These are phyloP conservation scores for Leptarthrus brevirostris DNA, from an alignment of 2,888 invertebrate species.

Conservation along the genomic window DNA sequence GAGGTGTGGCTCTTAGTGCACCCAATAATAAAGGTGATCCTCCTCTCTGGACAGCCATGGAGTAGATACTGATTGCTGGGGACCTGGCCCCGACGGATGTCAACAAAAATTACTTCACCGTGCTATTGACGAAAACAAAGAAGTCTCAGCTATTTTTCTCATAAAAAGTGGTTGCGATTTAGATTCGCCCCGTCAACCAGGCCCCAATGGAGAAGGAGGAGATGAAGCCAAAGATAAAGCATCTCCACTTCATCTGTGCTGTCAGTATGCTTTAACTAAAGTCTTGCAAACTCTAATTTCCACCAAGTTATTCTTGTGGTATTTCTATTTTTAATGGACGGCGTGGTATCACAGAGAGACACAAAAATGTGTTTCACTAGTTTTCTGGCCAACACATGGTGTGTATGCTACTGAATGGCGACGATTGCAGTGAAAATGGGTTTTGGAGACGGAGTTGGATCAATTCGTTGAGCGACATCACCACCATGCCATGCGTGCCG, in stretches of 20 bases:
- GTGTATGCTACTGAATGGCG: too few species aligned
- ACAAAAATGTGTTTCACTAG: too few species aligned
- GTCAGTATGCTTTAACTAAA: conserved; percentile 90
- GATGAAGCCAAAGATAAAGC: conserved; percentile 85
- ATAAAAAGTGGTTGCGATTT: conserved; percentile 88
- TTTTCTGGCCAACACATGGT: too few species aligned
- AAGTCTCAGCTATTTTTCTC: conserved; percentile 74
- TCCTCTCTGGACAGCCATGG: conserved; percentile 95
- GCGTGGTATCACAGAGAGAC: too few species aligned
- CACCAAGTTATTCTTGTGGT: too few species aligned
- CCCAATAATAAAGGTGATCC: conserved; percentile 75
- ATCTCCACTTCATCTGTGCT: conserved; percentile 89
- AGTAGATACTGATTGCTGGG: conserved; percentile 94
- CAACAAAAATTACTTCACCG: conserved; percentile 87
- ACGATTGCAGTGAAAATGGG: too few species aligned
- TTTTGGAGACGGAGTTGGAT: too few species aligned
- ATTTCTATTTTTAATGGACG: too few species aligned
- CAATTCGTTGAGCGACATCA: too few species aligned
- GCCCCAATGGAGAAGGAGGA: conserved; percentile 80
- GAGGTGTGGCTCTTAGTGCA: conserved; percentile 87
- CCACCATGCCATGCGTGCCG: too few species aligned
- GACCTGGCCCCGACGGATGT: conserved; percentile 85
- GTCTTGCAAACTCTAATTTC: conserved; percentile 88
- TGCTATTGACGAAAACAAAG: conserved; percentile 79
- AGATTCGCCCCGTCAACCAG: conserved; percentile 82